Base-by-base conservation (phyloP, 2,797 vertebrate species). In the Mastacembelus armatus region DNA sequence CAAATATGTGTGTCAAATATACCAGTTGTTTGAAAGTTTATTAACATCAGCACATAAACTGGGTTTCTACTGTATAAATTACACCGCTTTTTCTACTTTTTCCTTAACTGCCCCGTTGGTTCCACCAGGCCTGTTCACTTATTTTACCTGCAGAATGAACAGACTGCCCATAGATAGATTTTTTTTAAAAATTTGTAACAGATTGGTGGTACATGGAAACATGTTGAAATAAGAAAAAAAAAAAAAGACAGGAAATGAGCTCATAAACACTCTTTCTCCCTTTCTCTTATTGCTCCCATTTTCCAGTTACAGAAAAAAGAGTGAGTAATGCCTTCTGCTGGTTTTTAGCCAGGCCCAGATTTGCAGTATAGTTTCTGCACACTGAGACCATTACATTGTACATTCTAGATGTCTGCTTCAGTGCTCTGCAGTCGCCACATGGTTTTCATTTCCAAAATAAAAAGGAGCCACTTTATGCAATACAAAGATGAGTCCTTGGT, bases 181-280 rank as follows among this genome's bases (percentile, higher is more conserved):
- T 64, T 80, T 64, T 45, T 59, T 61, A 74, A 38, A 24, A 80
- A 79, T 83, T 80, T 91, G 78, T 67, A 84, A 70, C 69, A 85
- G 73, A 83, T 90, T 78, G 82, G 85, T 80, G 85, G 85, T 77
- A 80, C 77, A 92, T 92, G 87, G 90, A 93, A 93, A 94, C 91
- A 89, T 91, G 87, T 88, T 80, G 88, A 86, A 89, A 89, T 85
- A 65, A 77, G 52, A 33, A 71, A 77, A 86, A 85, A 33, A 71
- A 77, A 86, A 85, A 85, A 60, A 58, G 70, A 87, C 90, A 94
- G 93, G 93, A 95, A 94, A 95, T 94, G 88, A 93, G 92, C 90
- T 94, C 92, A 94, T 88, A 88, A 92, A 92, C 91, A 87, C 88
- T 83, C 86, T n/a, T n/a, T n/a, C n/a, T 81, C 76, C 89, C 85